Evolutionary conservation across 2,888 invertebrate species (phyloP).

Genomic region (Cinara cedri): DNA sequence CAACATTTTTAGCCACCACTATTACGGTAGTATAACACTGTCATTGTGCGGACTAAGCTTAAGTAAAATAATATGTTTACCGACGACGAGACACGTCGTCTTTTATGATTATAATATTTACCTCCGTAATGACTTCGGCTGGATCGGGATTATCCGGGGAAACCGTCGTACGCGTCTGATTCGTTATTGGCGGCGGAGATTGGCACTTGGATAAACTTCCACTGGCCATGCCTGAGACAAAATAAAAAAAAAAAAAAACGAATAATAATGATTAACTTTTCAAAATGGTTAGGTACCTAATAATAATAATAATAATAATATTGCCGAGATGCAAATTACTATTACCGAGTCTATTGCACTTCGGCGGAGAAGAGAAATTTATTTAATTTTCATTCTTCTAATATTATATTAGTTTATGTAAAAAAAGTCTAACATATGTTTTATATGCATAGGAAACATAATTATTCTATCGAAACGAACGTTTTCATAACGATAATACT

Average conservation of each 20-base stretch:
- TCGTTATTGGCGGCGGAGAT: slow-evolving; percentile 50
- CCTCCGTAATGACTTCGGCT: slow-evolving; percentile 72
- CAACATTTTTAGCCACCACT: too few relatives aligned
- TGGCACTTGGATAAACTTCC: slow-evolving; percentile 51
- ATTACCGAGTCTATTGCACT: not conserved
- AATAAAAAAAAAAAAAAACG: not conserved
- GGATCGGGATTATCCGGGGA: slow-evolving; percentile 73
- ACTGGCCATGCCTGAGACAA: slow-evolving; percentile 58
- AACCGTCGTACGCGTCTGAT: slow-evolving; percentile 66
- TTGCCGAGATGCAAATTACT: not conserved
- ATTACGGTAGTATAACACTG: too few relatives aligned
- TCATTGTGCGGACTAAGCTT: too few relatives aligned
- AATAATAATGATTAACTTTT: not conserved
- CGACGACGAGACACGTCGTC: too few relatives aligned
- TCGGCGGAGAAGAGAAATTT: not conserved
- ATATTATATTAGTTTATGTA: not conserved
- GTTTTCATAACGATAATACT: too few relatives aligned
- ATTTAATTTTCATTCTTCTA: not conserved
- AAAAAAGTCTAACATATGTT: not conserved
- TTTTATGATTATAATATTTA: slow-evolving; percentile 61
- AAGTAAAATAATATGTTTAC: too few relatives aligned
- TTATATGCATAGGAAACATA: too few relatives aligned
- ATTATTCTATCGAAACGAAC: too few relatives aligned
- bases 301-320: not conserved
- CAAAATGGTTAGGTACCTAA: not conserved